A percentile compares a stretch with the other conserved stretches of the same genome.
Conservation (phyloP, 2,113 vertebrate genomes). For the Seriola quinqueradiata region DNA sequence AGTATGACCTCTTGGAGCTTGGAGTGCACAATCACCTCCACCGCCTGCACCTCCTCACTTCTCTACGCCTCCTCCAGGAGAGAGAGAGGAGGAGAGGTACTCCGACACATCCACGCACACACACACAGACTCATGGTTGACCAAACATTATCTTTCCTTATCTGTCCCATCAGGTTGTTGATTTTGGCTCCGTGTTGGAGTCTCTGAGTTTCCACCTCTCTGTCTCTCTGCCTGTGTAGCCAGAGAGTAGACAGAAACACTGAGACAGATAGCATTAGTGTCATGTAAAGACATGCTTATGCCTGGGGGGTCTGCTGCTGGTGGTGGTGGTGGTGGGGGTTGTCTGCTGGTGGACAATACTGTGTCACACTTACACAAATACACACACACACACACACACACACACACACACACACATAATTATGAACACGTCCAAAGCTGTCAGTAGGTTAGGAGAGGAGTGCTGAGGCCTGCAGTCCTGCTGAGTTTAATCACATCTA, state of each 20-base stretch:
- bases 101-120: constrained; percentile 11
- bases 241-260: constrained; percentile 22
- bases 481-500: constrained; percentile 73
- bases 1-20: constrained; percentile 83
- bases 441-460: constrained; percentile 49
- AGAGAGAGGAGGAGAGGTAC: constrained; percentile 82
- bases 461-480: constrained; percentile 56
- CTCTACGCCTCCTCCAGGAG: constrained; percentile 84
- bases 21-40: constrained; percentile 85
- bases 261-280: constrained; percentile 52
- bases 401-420: not conserved
- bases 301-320: constrained; percentile 46
- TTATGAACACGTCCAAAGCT: constrained; percentile 44
- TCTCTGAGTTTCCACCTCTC: constrained; percentile 11
- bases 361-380: constrained; percentile 24
- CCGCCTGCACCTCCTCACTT: constrained; percentile 83
- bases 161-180: constrained; percentile 50
- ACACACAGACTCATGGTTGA: constrained; percentile 17
- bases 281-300: constrained; percentile 69
- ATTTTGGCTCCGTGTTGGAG: constrained; percentile 19
- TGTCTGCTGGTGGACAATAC: constrained; percentile 60
- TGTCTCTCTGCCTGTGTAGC: constrained; percentile 9
- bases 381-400: not conserved
- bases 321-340: constrained; percentile 35
- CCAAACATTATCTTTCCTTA: constrained; percentile 42